phyloP scores from a whole-genome alignment of 2,888 invertebrate species.

The Ochropleura plecta region DNA sequence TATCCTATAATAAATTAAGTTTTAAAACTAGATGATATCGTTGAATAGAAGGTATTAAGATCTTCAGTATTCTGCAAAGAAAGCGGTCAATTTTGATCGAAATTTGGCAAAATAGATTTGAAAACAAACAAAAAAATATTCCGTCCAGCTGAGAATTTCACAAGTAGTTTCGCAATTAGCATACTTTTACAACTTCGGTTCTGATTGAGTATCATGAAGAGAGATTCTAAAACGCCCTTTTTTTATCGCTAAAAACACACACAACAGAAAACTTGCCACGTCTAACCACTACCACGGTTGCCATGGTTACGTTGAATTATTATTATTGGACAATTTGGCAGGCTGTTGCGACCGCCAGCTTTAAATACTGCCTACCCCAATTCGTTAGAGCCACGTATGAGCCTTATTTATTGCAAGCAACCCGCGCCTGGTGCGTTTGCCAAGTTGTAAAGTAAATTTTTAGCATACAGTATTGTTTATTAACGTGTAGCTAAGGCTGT shows the following conservation, averaged over 20 bases:
- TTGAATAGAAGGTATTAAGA: neutral
- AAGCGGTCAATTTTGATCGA: neutral
- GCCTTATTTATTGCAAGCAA: conserved; percentile 67
- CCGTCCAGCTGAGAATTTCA: neutral
- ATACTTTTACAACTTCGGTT: neutral
- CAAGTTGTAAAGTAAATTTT: conserved; percentile 65
- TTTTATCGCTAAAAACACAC: conserved; percentile 13
- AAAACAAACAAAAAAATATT: no score
- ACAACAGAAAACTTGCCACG: conserved; percentile 8
- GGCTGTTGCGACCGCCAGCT: conserved; percentile 67
- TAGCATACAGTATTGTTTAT: conserved; percentile 58
- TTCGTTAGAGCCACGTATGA: conserved; percentile 69
- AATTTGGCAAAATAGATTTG: neutral
- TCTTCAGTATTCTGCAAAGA: neutral
- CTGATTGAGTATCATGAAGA: neutral
- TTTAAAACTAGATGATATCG: neutral
- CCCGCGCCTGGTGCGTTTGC: conserved; percentile 62
- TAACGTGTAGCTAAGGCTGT: conserved; percentile 45
- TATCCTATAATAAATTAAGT: neutral
- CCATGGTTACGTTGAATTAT: conserved; percentile 71
- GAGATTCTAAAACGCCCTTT: neutral
- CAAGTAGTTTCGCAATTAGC: neutral
- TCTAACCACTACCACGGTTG: conserved; percentile 61
- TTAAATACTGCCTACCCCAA: conserved; percentile 67
- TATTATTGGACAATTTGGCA: conserved; percentile 79